Base-by-base conservation (phyloP, 2,113 vertebrate species). In the Scophthalmus maximus region DNA sequence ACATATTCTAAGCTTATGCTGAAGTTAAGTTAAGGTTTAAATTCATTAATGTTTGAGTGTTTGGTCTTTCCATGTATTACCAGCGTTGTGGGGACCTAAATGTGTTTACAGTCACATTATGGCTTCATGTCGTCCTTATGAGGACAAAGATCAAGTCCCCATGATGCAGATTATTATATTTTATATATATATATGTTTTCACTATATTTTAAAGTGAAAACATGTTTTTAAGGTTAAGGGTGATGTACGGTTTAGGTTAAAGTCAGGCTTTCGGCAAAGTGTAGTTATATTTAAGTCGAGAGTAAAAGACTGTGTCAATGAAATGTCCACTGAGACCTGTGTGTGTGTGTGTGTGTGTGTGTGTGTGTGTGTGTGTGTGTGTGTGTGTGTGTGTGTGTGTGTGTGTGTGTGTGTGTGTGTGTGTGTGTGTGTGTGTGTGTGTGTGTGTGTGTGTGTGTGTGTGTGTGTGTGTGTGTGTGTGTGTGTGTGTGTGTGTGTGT, bases 331-430 rank as follows among this genome's bases (percentile, higher is more conserved):
- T 53, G 50, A 52, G 38, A 40, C 38, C 38, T 73, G 25, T 60
- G 52, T 78, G 63, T 61, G 46, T 44, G 15, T 73, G 56, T 49
- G 65, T 47, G 40, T 38, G 56, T 53, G 42, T n/a, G 18, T n/a
- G 18, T 44, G 42, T 44, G 42, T 44, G 42, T 44, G 42, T 44
- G 42, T n/a, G 42, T 44, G 42, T 44, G 1, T 44, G 42, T 44
- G 42, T 44, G 46, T 42, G 74, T 70, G 49, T 67, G 53, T 58
- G 30, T 52, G 44, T 68, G 58, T 38, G 42, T 50, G 42, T 36
- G 25, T 27, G 46, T 51, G 61, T 36, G 50, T 64, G 75, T 59
- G 60, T 65, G 34, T 57, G 40, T 79, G 64, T 73, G 56, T 49
- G 65, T 47, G 40, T 38, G 56, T 53, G 42, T n/a, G 18, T n/a